Evolutionary conservation across 2,888 invertebrate species (phyloP).

Genomic region (Onchidella celtica): DNA sequence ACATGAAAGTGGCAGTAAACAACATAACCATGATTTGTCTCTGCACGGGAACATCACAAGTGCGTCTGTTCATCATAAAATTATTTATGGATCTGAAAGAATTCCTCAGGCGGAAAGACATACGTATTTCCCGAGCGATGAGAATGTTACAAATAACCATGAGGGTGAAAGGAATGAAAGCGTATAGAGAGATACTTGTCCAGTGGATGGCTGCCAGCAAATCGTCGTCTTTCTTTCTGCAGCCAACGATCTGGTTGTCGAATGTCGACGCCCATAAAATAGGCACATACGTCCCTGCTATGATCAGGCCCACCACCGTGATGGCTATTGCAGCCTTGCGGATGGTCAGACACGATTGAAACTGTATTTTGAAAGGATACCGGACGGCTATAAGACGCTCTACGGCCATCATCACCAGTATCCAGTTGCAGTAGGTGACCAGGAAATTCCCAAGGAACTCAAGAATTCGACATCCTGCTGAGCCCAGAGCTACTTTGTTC

Average conservation of each 20-base stretch:
- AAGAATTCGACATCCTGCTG: slow-evolving; percentile 31
- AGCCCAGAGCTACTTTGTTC: slow-evolving; percentile 15
- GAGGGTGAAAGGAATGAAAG: slow-evolving; percentile 53
- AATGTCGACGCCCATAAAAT: slow-evolving; percentile 34
- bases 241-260: not conserved
- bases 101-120: slow-evolving; percentile 45
- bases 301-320: slow-evolving; percentile 2
- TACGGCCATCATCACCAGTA: slow-evolving; percentile 39
- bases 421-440: slow-evolving; percentile 12
- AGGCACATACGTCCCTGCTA: slow-evolving; percentile 8
- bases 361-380: slow-evolving; percentile 36
- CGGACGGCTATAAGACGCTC: slow-evolving; percentile 39
- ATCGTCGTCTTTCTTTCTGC: slow-evolving; percentile 21
- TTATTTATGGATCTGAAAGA: slow-evolving; percentile 39
- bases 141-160: slow-evolving; percentile 55
- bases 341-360: slow-evolving; percentile 25
- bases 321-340: slow-evolving; percentile 12
- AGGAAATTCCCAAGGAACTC: slow-evolving; percentile 32
- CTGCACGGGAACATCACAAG: slow-evolving; percentile 15
- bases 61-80: not conserved
- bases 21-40: slow-evolving; percentile 55
- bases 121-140: slow-evolving; percentile 49
- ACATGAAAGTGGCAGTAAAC: slow-evolving; percentile 51
- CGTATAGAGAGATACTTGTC: slow-evolving; percentile 50
- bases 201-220: slow-evolving; percentile 49